Percentiles rank a stretch among this genome's conserved stretches.
Evolutionary conservation across 2,113 vertebrate species (phyloP).

Genomic region (Neogobius melanostomus): DNA sequence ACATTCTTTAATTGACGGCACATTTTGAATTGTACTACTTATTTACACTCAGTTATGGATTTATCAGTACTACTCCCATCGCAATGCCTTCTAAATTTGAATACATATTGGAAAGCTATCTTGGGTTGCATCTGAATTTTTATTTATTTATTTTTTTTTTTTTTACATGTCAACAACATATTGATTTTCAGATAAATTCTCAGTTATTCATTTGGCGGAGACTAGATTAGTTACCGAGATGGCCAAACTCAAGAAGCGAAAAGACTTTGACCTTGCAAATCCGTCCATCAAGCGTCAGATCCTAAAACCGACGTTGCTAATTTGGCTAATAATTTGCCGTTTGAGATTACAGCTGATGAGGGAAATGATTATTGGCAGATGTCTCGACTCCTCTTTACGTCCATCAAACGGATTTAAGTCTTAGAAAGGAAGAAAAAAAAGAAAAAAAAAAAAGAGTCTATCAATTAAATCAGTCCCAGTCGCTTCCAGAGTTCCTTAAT

Average conservation of each 20-base stretch:
- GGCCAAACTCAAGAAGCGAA: background rate
- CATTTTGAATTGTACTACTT: too few species aligned
- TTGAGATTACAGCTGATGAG: slow-evolving; percentile 16
- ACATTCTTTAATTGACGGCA: too few species aligned
- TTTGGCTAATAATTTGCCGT: slow-evolving; percentile 19
- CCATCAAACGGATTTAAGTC: slow-evolving; percentile 45
- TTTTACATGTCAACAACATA: background rate
- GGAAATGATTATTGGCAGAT: slow-evolving; percentile 38
- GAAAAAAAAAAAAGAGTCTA: slow-evolving; percentile 33
- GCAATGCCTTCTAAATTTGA: background rate
- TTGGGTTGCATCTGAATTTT: background rate
- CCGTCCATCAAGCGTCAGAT: slow-evolving; percentile 22
- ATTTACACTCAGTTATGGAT: too few species aligned
- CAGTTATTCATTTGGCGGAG: background rate
- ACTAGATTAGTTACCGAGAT: slow-evolving; percentile 15
- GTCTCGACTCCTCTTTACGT: slow-evolving; percentile 21
- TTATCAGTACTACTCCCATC: background rate
- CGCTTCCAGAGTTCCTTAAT: slow-evolving; percentile 54
- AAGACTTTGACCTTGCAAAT: slow-evolving; percentile 12
- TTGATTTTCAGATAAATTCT: slow-evolving; percentile 7
- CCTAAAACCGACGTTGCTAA: slow-evolving; percentile 8
- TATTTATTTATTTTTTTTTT: background rate
- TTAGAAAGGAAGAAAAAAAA: background rate
- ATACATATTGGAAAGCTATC: slow-evolving; percentile 3
- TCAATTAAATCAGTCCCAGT: slow-evolving; percentile 59